Base-by-base conservation (phyloP, 2,888 invertebrate species). In the Limnephilus auricula region DNA sequence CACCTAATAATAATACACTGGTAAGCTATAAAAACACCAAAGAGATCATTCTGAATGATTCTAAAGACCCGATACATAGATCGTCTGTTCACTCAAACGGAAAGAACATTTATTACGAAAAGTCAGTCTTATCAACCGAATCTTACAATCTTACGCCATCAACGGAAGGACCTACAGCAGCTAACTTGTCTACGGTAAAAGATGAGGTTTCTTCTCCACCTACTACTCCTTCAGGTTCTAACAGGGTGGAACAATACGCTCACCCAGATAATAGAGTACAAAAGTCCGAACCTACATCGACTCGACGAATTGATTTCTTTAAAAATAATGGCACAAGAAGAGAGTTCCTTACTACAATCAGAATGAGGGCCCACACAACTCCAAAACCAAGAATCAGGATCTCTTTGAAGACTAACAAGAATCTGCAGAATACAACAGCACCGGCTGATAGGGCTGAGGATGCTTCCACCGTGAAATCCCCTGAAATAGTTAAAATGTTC, bases 1-100 rank as follows among this genome's bases (percentile, higher is more conserved):
- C 95, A 91, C 94, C 95, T 92, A 95, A 95, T 93, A 95, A 96
- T 93, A 95, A 95, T 93, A 95, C 95, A 86, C 95, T 95, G 93
- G 95, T 96, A 90, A 95, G 95, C 92, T 96, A 95, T 93, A 96
- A 96, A 93, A 96, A 96, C 94, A 96, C 96, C 93, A 96, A 96
- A 95, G 95, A 96, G 94, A 95, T 96, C 92, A 95, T 95, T 92
- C 94, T 95, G 91, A 94, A 94, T 93, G 95, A 96, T 93, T 95
- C 95, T 92, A 95, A 95, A 91, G 94, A 95, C 90, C 95, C 95
- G 91, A 9, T 65, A 65, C 65, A 65, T 25, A 65, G 65, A 65
- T 94, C 94, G 45, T 95, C 94, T 91, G 94, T 94, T 91, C 95
- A 95, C 84, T 95, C 95, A 90, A 95, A 96, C 37, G 96, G 95